Conservation (phyloP, 2,888 invertebrate genomes). For the Chaitophorus viminalis region DNA sequence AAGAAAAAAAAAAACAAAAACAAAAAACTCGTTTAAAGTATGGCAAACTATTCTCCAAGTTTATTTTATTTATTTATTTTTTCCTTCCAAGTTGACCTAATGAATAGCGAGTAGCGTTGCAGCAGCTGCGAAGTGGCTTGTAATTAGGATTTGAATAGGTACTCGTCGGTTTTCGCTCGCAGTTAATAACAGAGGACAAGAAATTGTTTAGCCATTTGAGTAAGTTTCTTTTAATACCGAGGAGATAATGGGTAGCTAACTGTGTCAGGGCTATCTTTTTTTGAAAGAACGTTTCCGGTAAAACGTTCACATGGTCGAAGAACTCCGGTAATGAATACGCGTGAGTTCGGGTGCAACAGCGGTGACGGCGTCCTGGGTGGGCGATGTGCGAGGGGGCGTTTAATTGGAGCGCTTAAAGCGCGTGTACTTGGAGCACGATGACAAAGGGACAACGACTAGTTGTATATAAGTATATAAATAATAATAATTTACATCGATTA, state of each 20-base stretch:
- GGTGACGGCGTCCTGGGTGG: background rate
- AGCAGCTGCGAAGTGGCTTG: background rate
- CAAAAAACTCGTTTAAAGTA: background rate
- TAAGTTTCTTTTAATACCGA: slow-evolving; percentile 20
- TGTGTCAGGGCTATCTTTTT: background rate
- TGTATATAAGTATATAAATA: no score
- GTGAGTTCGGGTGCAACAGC: background rate
- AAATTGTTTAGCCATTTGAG: slow-evolving; percentile 11
- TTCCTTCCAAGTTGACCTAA: background rate
- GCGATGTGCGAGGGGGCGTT: background rate
- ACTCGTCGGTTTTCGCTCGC: slow-evolving; percentile 4
- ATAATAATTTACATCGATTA: no score
- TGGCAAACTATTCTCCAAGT: background rate
- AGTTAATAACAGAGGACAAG: slow-evolving; percentile 27
- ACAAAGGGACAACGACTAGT: background rate
- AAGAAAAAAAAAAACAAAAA: background rate
- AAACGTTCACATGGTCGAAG: slow-evolving; percentile 26
- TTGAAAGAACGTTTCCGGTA: background rate
- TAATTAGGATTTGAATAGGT: slow-evolving; percentile 28
- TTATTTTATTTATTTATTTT: background rate
- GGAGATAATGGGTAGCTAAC: slow-evolving; percentile 19
- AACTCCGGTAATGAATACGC: slow-evolving; percentile 36
- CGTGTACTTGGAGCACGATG: background rate
- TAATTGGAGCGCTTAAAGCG: slow-evolving; percentile 9
- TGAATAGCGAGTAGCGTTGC: background rate